Base-by-base conservation (phyloP, 2,113 vertebrate genomes). In the Eurystomus gularis region DNA sequence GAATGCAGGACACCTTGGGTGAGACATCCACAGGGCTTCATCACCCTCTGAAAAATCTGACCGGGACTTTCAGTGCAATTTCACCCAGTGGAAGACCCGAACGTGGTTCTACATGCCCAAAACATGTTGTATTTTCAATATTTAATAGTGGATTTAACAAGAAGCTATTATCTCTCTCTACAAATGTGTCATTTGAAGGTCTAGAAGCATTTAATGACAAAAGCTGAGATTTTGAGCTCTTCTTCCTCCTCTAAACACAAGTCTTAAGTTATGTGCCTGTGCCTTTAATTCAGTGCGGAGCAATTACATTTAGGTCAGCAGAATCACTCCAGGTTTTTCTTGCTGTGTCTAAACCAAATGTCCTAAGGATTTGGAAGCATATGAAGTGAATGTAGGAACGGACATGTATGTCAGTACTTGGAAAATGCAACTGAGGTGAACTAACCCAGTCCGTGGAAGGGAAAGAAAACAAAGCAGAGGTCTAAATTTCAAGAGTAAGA, bases 311-410 rank as follows among this genome's bases (percentile, higher is more conserved):
- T 75, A 79, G 61, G 72, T 85, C 82, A 11, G 2, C 69, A 62
- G 69, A 95, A 92, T 86, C 69, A 82, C 69, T 94, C 69, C 86
- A 84, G 57, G 40, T 72, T 94, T 88, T 78, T 75, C 55, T 64
- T 92, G 55, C 60, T 82, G 48, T 86, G 70, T 78, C 76, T 90
- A 88, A 93, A 90, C 3, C 0, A 2, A 94, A 81, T 79, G n/a
- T 95, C 80, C 72, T 93, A 93, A 84, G 86, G 83, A 90, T 90
- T 26, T 92, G 83, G 61, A 88, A 85, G 46, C 70, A 69, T 25
- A 87, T 72, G 60, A 94, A 89, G 42, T 72, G 48, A 89, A 82
- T 89, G 88, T 69, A 87, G 70, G 52, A 73, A 86, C 24, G 29
- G 90, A 55, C 42, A 51, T 68, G 28, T 71, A 73, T 49, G 26